phyloP scores from a whole-genome alignment of 1,140 invertebrate species.

The Macrotrachela quadricornifera region DNA sequence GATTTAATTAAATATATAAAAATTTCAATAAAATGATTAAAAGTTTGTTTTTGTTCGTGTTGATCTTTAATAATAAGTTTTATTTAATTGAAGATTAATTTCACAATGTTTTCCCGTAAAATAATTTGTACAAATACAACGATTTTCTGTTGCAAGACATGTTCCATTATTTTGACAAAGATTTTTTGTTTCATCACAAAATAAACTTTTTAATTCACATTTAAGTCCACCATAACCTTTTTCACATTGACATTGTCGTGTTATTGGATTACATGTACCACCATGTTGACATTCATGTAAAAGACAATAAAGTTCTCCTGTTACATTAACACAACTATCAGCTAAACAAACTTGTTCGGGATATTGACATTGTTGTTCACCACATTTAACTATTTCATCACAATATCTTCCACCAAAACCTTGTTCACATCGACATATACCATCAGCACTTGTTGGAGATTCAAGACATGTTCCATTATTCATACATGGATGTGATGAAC shows the following conservation, averaged over 20 bases:
- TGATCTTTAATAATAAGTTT: too few species aligned
- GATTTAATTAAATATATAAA: too few species aligned
- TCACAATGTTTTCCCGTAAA: slow-evolving; percentile 85
- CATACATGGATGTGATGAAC: slow-evolving; percentile 5
- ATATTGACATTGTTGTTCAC: too few species aligned
- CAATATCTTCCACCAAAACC: slow-evolving; percentile 4
- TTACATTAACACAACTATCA: too few species aligned
- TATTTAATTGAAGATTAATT: slow-evolving; percentile 27
- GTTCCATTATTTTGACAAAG: background rate
- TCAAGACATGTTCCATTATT: slow-evolving; percentile 8
- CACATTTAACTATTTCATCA: background rate
- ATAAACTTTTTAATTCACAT: too few species aligned
- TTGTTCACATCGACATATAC: slow-evolving; percentile 41
- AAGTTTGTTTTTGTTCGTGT: too few species aligned
- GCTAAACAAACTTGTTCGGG: too few species aligned
- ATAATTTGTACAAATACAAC: slow-evolving; percentile 66
- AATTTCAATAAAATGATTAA: too few species aligned
- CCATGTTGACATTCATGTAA: slow-evolving; percentile 2
- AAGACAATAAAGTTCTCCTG: background rate
- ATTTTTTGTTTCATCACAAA: background rate
- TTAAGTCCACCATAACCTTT: too few species aligned
- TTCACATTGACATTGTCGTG: background rate
- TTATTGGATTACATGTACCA: background rate
- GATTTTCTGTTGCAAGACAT: background rate
- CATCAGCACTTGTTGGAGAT: slow-evolving; percentile 46